Conservation (phyloP, 2,797 vertebrate species). For the Urocyon cinereoargenteus region DNA sequence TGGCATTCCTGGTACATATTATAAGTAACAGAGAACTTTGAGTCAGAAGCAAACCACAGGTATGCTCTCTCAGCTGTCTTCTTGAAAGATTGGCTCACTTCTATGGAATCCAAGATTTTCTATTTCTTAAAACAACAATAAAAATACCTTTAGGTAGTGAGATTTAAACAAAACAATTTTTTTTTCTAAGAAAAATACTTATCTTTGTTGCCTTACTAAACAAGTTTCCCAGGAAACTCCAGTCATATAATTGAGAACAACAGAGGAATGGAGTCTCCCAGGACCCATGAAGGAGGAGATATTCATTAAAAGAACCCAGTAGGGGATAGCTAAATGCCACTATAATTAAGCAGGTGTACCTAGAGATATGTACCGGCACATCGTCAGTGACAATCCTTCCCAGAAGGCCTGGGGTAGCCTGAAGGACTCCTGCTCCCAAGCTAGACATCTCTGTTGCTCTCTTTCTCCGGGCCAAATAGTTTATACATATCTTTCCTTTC, state of each 20-base stretch:
- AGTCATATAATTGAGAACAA: constrained; percentile 54
- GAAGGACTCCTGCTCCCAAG: neutral
- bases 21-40: neutral
- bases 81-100: neutral
- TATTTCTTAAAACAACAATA: neutral
- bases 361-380: neutral
- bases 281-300: neutral
- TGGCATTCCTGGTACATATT: neutral
- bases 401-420: neutral
- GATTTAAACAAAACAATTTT: neutral
- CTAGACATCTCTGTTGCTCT: neutral
- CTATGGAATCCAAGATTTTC: neutral
- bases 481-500: neutral
- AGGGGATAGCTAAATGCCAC: neutral
- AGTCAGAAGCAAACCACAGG: neutral
- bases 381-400: neutral
- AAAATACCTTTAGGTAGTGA: neutral
- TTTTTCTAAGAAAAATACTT: neutral
- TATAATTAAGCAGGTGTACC: neutral
- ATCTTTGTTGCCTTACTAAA: constrained; percentile 16
- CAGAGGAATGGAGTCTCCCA: constrained; percentile 21
- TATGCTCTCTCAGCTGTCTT: neutral
- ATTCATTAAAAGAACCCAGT: constrained; percentile 52
- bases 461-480: neutral
- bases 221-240: constrained; percentile 31